A percentile compares a stretch with the other conserved stretches of the same genome.
Evolutionary conservation across 2,113 vertebrate species (phyloP).

Genomic region (Ariopsis seemanni): DNA sequence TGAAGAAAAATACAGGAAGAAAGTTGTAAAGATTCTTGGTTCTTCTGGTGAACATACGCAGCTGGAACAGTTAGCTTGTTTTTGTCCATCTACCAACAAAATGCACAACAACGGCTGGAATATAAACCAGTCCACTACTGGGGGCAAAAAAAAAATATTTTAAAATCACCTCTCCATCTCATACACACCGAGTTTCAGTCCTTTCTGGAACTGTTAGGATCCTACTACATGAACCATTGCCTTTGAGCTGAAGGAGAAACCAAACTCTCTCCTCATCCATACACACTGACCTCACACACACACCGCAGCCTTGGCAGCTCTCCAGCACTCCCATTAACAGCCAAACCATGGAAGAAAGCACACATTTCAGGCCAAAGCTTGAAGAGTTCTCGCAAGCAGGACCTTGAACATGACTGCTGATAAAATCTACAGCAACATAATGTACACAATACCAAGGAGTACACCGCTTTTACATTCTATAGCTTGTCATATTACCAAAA

Average conservation of each 20-base stretch:
- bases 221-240: neutral
- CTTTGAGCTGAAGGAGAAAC: neutral
- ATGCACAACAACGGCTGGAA: neutral
- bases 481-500: neutral
- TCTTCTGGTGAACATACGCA: neutral
- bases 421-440: neutral
- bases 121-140: neutral
- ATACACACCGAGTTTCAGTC: neutral
- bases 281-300: neutral
- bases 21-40: neutral
- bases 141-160: too few species aligned
- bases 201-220: neutral
- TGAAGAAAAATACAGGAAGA: neutral
- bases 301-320: constrained; percentile 10
- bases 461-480: neutral
- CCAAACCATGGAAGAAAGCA: neutral
- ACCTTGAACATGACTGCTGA: neutral
- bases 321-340: constrained; percentile 21
- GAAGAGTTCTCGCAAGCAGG: neutral
- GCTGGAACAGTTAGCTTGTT: neutral
- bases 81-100: neutral
- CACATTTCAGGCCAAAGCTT: neutral
- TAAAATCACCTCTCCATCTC: neutral
- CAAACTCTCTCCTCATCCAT: neutral
- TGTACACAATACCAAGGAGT: neutral